Conservation (phyloP, 2,888 invertebrate genomes). For the Chelonus formosanus region DNA sequence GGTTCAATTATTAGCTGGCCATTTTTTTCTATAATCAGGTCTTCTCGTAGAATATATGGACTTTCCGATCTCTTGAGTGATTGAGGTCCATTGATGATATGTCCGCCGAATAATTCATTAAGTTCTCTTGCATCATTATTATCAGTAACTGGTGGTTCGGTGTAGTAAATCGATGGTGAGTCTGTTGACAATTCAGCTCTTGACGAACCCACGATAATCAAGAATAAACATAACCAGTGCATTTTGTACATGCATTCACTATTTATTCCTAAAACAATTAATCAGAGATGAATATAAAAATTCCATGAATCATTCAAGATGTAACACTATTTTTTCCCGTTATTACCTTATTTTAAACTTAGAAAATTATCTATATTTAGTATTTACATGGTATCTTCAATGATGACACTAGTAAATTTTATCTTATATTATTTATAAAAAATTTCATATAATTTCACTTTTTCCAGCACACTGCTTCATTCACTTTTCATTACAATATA, state of each 20-base stretch:
- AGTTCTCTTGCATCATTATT: conserved; percentile 43
- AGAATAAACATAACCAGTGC: background rate
- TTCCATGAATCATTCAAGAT: too few relatives aligned
- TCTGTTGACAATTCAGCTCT: conserved; percentile 47
- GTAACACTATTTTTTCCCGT: too few relatives aligned
- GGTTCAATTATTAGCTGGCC: conserved; percentile 87
- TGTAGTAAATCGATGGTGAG: conserved; percentile 58
- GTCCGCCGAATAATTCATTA: conserved; percentile 74
- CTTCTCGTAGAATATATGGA: conserved; percentile 81
- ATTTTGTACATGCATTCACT: background rate
- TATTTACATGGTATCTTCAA: too few relatives aligned
- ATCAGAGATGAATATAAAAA: too few relatives aligned
- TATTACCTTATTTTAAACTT: too few relatives aligned
- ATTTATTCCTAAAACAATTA: background rate
- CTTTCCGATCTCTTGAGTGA: conserved; percentile 70
- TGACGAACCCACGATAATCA: conserved; percentile 31
- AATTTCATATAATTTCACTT: too few relatives aligned
- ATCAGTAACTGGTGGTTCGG: conserved; percentile 52
- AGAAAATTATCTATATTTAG: too few relatives aligned
- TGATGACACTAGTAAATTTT: too few relatives aligned
- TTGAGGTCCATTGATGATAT: conserved; percentile 70
- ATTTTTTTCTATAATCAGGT: conserved; percentile 80
- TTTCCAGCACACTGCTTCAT: too few relatives aligned
- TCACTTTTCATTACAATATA: too few relatives aligned
- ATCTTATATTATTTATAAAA: too few relatives aligned